Evolutionary conservation across 2,888 invertebrate genomes (phyloP).

Genomic region (Nephrotoma appendiculata): DNA sequence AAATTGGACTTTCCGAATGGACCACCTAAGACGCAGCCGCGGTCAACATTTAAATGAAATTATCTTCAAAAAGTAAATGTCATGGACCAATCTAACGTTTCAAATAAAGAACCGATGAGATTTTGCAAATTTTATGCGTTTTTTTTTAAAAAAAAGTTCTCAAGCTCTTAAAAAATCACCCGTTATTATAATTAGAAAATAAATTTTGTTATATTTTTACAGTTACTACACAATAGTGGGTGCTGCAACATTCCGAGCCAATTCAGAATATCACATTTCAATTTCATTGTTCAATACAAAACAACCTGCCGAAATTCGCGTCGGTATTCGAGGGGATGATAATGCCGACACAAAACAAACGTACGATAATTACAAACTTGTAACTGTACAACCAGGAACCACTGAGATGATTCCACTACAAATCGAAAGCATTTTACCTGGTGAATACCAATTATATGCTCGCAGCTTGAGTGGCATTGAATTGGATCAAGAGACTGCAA

Average conservation of each 20-base stretch:
- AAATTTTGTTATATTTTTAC: background rate
- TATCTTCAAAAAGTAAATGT: too few species aligned
- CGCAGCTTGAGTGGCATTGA: constrained; percentile 56
- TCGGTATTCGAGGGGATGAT: constrained; percentile 54
- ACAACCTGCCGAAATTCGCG: constrained; percentile 51
- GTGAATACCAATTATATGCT: constrained; percentile 61
- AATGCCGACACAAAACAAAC: constrained; percentile 38
- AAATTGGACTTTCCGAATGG: too few species aligned
- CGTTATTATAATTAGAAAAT: too few species aligned
- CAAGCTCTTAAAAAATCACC: too few species aligned
- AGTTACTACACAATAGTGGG: constrained; percentile 62
- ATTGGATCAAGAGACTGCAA: constrained; percentile 54
- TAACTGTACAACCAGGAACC: constrained; percentile 53
- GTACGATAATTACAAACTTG: constrained; percentile 51
- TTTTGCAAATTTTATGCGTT: too few species aligned
- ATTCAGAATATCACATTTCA: constrained; percentile 73
- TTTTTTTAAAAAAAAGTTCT: too few species aligned
- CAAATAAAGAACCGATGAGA: too few species aligned
- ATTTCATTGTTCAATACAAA: constrained; percentile 42
- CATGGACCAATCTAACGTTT: too few species aligned
- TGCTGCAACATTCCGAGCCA: constrained; percentile 66
- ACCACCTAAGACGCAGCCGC: too few species aligned
- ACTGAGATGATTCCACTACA: constrained; percentile 51
- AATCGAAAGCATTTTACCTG: constrained; percentile 48
- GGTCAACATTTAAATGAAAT: too few species aligned